Base-by-base conservation (phyloP, 2,113 vertebrate species). In the Falcunculus frontatus region DNA sequence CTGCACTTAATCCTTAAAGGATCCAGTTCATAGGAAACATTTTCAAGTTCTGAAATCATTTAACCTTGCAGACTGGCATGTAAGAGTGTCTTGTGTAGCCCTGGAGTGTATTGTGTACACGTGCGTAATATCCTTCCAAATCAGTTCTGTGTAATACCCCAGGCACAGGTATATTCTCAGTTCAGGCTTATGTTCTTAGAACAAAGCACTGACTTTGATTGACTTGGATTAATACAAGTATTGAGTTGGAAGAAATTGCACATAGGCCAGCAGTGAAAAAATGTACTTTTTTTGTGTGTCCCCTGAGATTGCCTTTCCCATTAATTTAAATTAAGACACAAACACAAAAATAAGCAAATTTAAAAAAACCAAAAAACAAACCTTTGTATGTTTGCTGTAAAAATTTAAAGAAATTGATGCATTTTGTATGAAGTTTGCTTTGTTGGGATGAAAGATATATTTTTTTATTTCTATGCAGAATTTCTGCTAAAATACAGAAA, bases 41-140 rank as follows among this genome's bases (percentile, higher is more conserved):
- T 93, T 87, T 90, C 27, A 56, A 84, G 33, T 93, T 83, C 73
- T 65, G 82, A 84, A 95, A 72, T 91, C 3, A 70, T 37, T 67
- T 86, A 67, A 42, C 44, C 53, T 65, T 91, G 55, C 59, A 75
- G 47, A 49, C 29, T 65, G 33, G 55, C 10, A 23, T 62, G 26
- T 64, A 65, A 57, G 60, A 59, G 18, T 70, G 21, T 59, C 23
- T 17, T 77, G 47, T 65, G 33, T 41, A 72, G 60, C 32, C 21
- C 44, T 88, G 64, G 67, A 86, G 52, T 73, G 25, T 49, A 5
- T 44, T 74, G 55, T 70, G 56, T 92, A 52, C 46, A 16, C 72
- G 81, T 91, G 68, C 64, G 55, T 81, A 90, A 78, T 69, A 57
- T 41, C 64, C 49, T 60, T 57, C 49, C 39, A 88, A 73, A 91